phyloP scores from a whole-genome alignment of 2,113 vertebrate genomes.

The Triplophysa rosa region DNA sequence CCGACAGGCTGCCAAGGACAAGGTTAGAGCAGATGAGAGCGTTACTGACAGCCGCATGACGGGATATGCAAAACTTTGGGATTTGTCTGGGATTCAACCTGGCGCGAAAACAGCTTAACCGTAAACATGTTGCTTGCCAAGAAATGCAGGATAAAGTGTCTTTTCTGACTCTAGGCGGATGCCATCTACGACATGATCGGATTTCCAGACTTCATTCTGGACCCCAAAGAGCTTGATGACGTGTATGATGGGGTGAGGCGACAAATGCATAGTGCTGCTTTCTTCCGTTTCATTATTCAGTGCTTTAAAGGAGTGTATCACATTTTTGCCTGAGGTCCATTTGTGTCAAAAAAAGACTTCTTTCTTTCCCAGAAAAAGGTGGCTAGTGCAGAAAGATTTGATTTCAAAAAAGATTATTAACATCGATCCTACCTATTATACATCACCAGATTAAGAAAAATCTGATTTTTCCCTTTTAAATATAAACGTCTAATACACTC shows the following conservation, averaged over 20 bases:
- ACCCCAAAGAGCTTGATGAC: conserved; percentile 92
- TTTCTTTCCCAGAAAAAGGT: too few relatives aligned
- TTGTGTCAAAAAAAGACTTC: too few relatives aligned
- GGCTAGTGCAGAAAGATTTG: too few relatives aligned
- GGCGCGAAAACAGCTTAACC: conserved; percentile 13
- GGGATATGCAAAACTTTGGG: not conserved
- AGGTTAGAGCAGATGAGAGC: conserved; percentile 73
- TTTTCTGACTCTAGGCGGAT: conserved; percentile 78
- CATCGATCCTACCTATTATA: too few relatives aligned
- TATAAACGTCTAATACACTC: too few relatives aligned
- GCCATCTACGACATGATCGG: conserved; percentile 98
- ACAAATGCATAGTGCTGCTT: not conserved
- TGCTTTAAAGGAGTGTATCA: too few relatives aligned
- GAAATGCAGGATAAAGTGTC: not conserved
- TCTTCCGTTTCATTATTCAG: not conserved
- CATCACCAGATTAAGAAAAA: too few relatives aligned
- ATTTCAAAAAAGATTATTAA: too few relatives aligned
- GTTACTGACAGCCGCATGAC: not conserved
- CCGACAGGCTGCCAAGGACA: conserved; percentile 88
- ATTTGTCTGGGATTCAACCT: not conserved
- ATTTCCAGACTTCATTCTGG: conserved; percentile 96
- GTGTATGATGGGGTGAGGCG: conserved; percentile 90
- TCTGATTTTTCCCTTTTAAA: too few relatives aligned
- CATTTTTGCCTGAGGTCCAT: too few relatives aligned
- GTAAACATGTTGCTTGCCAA: conserved; percentile 16